A percentile compares a stretch with the other conserved stretches of the same genome.
phyloP scores from a whole-genome alignment of 2,113 vertebrate species.

The Oreochromis tanganicae region DNA sequence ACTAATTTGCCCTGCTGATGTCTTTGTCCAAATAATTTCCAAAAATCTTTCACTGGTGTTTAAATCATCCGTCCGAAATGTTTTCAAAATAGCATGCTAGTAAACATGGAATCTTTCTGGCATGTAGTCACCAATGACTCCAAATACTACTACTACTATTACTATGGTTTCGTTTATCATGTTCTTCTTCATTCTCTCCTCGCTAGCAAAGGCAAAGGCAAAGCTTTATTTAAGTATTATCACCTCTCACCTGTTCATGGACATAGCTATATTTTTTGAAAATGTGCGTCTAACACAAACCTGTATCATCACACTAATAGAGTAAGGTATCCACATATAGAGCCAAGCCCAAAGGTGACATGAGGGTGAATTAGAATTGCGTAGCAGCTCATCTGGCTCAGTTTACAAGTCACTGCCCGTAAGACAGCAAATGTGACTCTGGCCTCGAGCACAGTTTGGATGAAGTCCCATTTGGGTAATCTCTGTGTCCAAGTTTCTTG shows the following conservation, averaged over 20 bases:
- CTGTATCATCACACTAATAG: not conserved
- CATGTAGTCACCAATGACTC: not conserved
- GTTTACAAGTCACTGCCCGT: not conserved
- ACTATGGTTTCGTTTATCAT: not conserved
- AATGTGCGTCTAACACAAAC: not conserved
- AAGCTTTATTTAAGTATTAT: not conserved
- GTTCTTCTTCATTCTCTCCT: not conserved
- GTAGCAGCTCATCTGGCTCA: not conserved
- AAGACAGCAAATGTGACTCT: not conserved
- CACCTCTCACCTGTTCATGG: not conserved
- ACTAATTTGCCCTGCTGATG: not conserved
- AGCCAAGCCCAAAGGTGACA: not conserved
- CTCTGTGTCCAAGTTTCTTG: not conserved
- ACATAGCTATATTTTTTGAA: not conserved
- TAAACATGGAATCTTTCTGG: not conserved
- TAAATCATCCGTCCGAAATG: not conserved
- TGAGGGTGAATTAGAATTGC: not conserved
- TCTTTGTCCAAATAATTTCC: not conserved
- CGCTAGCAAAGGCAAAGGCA: not conserved
- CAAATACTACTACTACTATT: not conserved
- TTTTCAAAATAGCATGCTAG: not conserved
- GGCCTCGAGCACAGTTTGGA: not conserved
- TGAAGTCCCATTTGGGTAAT: not conserved
- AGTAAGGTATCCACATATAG: not conserved
- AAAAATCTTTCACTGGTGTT: not conserved